Evolutionary conservation across 2,797 vertebrate species (phyloP).

Genomic region (Cyprinella venusta): DNA sequence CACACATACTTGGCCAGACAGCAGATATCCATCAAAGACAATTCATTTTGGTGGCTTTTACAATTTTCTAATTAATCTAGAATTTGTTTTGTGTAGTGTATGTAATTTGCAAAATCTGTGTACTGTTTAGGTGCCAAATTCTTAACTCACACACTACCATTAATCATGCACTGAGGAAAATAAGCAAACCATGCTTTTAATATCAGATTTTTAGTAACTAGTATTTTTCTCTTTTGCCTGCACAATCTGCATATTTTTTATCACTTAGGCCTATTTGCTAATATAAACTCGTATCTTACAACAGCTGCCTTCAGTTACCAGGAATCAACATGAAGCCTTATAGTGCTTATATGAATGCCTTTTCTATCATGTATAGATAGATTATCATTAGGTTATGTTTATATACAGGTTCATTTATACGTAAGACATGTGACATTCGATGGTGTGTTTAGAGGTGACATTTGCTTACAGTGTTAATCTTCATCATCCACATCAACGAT

Average conservation of each 20-base stretch:
- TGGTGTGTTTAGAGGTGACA: conserved; percentile 8
- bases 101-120: background rate
- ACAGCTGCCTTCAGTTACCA: conserved; percentile 48
- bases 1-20: conserved; percentile 14
- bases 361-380: conserved; percentile 34
- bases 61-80: conserved; percentile 34
- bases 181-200: conserved; percentile 30
- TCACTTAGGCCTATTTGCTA: conserved; percentile 16
- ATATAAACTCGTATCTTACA: conserved; percentile 28
- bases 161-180: background rate
- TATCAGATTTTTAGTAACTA: conserved; percentile 35
- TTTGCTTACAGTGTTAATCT: conserved; percentile 27
- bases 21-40: conserved; percentile 5
- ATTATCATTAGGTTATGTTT: conserved; percentile 15
- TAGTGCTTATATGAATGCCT: conserved; percentile 49
- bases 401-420: conserved; percentile 36
- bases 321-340: conserved; percentile 39
- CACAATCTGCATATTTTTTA: conserved; percentile 39
- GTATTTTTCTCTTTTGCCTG: conserved; percentile 39
- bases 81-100: conserved; percentile 18
- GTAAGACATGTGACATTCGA: conserved; percentile 15
- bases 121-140: conserved; percentile 46
- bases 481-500: conserved; percentile 20
- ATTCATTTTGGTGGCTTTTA: conserved; percentile 33
- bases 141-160: background rate